Conservation (phyloP, 2,797 vertebrate species). For the Characodon lateralis region DNA sequence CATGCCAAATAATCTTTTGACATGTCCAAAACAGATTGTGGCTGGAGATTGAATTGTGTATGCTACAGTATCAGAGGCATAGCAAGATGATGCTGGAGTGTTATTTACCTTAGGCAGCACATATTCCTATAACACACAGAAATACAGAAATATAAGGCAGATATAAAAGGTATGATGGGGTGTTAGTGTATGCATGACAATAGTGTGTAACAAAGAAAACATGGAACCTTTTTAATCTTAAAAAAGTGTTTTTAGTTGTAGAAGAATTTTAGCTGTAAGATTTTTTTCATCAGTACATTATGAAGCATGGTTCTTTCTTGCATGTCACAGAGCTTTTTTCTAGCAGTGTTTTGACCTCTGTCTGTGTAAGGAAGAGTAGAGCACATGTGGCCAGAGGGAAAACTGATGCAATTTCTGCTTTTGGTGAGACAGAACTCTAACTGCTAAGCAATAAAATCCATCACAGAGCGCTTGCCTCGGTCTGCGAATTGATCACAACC, state of each 20-base stretch:
- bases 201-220: not conserved
- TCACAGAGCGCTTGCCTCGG: conserved; percentile 41
- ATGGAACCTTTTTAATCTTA: not conserved
- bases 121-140: not conserved
- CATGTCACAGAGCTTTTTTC: not conserved
- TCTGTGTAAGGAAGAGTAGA: conserved; percentile 30
- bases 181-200: not conserved
- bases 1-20: not conserved
- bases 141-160: not conserved
- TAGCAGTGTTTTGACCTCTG: conserved; percentile 12
- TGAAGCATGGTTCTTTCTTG: conserved; percentile 3
- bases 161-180: not conserved
- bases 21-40: not conserved
- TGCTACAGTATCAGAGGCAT: not conserved
- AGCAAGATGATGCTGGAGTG: not conserved
- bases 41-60: not conserved
- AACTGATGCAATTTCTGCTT: conserved; percentile 58
- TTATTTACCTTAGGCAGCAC: not conserved
- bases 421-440: conserved; percentile 45
- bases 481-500: conserved; percentile 68
- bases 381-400: conserved; percentile 50
- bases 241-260: not conserved
- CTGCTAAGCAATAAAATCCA: conserved; percentile 36
- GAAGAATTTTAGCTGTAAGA: not conserved
- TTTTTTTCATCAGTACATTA: not conserved